Conservation (phyloP, 2,797 vertebrate species). For the Hirundo rustica region DNA sequence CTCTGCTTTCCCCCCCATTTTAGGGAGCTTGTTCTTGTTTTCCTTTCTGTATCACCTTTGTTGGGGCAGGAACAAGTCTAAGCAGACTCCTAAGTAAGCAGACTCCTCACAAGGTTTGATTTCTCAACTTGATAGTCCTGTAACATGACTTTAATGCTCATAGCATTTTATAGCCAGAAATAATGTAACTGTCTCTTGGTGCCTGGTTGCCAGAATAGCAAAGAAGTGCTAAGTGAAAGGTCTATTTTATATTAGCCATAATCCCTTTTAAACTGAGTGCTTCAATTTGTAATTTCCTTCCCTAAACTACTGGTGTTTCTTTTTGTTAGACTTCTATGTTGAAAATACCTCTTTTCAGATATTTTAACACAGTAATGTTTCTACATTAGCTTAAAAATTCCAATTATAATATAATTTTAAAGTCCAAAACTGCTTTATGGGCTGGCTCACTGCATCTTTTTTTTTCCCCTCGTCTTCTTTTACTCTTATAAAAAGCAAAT, state of each 20-base stretch:
- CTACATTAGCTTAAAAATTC: background rate
- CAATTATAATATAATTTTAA: background rate
- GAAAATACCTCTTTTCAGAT: background rate
- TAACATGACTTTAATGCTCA: background rate
- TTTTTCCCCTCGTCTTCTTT: background rate
- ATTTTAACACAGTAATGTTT: background rate
- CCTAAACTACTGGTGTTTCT: background rate
- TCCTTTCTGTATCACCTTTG: background rate
- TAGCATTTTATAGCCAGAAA: background rate
- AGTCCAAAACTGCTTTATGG: background rate
- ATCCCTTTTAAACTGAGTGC: background rate
- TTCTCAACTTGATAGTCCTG: background rate
- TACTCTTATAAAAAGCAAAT: background rate
- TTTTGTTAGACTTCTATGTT: constrained; percentile 7
- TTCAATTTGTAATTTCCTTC: constrained; percentile 31
- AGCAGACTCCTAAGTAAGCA: background rate
- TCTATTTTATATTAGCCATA: background rate
- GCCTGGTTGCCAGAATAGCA: background rate
- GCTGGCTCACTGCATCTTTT: background rate
- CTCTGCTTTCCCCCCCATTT: background rate
- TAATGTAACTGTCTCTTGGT: background rate
- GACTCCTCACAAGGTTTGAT: background rate
- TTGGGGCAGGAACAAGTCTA: background rate
- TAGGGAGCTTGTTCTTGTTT: background rate
- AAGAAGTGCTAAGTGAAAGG: background rate